Base-by-base conservation (phyloP, 2,888 invertebrate genomes). In the Sicus ferrugineus region DNA sequence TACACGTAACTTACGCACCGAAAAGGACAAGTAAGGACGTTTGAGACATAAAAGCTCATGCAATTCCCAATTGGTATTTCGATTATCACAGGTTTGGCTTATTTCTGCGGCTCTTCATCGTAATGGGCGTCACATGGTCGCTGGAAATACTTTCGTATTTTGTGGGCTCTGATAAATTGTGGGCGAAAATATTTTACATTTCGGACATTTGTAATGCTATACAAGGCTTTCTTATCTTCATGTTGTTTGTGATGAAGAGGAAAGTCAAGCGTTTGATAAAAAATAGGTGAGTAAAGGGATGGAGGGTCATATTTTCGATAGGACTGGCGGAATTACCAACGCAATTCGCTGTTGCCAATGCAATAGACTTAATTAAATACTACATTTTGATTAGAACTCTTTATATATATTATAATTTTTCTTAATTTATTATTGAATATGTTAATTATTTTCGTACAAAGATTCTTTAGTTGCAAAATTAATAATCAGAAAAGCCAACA, bases 101-200 rank as follows among this genome's bases (percentile, higher is more conserved):
- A 3, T 94, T 94, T 81, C 79, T 94, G 77, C 93, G 94, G 79
- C 86, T 95, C 46, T 92, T 95, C 81, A 87, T 94, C 76, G 93
- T 94, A 30, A 94, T 94, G 93, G 95, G 94, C 0, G 90, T 93
- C 21, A 94, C 92, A 79, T 95, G 94, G 95, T 88, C 89, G 0
- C 89, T 91, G 85, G 94, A 95, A 81, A 88, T 93, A 62, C 85
- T 94, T 70, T 92, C 93, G 52, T 93, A 91, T 88, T 88, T 90
- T 23, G 88, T 88, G 1, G 89, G 89, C 70, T 66, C 70, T 3
- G 87, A 82, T 19, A 78, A 74, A 2, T 67, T 76, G 1, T 81
- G 77, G 77, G 75, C 79, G 2, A 81, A 83, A 74, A 70, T 83
- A 16, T 84, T 85, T 64, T 83, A 83, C 73, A 76, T 89, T 21